Conservation (phyloP, 1,140 invertebrate genomes). For the Penaeus japonicus region DNA sequence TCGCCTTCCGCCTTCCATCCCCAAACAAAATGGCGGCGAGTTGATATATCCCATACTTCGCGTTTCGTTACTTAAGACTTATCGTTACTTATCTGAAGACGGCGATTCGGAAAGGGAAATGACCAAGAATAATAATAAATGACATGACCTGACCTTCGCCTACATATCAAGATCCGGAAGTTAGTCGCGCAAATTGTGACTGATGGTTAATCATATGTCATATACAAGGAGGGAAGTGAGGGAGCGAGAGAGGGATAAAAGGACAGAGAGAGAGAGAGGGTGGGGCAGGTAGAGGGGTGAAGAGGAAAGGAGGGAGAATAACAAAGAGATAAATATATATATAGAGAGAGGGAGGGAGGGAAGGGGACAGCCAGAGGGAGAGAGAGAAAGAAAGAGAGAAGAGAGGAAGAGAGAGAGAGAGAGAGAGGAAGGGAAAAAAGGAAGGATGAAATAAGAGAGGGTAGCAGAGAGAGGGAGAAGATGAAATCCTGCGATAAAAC, state of each 20-base stretch:
- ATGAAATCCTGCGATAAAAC: too few species aligned
- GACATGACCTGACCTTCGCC: too few species aligned
- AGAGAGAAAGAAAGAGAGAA: background rate
- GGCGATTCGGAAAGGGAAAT: too few species aligned
- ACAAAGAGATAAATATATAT: background rate
- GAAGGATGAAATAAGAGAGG: background rate
- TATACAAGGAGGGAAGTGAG: background rate
- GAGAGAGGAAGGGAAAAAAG: background rate
- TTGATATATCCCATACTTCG: too few species aligned
- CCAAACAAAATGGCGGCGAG: too few species aligned
- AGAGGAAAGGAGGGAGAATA: background rate
- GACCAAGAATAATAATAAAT: too few species aligned
- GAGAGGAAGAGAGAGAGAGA: background rate
- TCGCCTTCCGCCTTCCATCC: too few species aligned
- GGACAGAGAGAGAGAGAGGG: background rate
- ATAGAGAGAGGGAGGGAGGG: background rate
- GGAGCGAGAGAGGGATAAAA: background rate
- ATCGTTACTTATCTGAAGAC: too few species aligned
- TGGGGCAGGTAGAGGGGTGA: background rate
- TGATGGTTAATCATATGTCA: too few species aligned
- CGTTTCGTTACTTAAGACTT: too few species aligned
- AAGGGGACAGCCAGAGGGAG: background rate
- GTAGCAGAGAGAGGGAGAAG: background rate
- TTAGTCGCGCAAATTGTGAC: too few species aligned
- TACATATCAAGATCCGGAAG: too few species aligned